A percentile compares a stretch with the other conserved stretches of the same genome.
Evolutionary conservation across 2,888 invertebrate genomes (phyloP).

Genomic region (Eristalinus aeneus): DNA sequence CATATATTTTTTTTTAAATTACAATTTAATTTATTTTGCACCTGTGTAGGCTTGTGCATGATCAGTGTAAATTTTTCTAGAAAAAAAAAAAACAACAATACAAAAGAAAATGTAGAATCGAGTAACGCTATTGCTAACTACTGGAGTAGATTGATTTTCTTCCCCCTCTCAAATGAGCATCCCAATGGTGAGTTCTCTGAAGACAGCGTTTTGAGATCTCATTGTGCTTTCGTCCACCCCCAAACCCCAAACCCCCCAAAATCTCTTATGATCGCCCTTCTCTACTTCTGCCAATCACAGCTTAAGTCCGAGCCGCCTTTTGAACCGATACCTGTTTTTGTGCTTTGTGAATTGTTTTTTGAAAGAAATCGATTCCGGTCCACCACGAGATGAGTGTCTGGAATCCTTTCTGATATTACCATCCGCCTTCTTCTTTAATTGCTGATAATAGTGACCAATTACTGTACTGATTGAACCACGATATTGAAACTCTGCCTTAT

Average conservation of each 20-base stretch:
- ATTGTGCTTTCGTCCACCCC: slow-evolving; percentile 10
- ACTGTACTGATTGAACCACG: slow-evolving; percentile 56
- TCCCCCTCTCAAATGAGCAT: not conserved
- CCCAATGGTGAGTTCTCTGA: slow-evolving; percentile 46
- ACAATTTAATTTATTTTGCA: slow-evolving; percentile 46
- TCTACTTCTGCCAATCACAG: slow-evolving; percentile 53
- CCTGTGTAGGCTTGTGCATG: slow-evolving; percentile 66
- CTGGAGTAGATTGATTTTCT: slow-evolving; percentile 39
- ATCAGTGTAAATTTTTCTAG: slow-evolving; percentile 55
- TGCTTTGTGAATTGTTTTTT: slow-evolving; percentile 66
- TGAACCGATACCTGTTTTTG: slow-evolving; percentile 46
- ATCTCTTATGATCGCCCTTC: slow-evolving; percentile 17
- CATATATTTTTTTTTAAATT: slow-evolving; percentile 1
- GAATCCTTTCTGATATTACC: slow-evolving; percentile 57
- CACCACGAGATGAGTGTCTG: slow-evolving; percentile 6
- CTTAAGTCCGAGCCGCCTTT: slow-evolving; percentile 47
- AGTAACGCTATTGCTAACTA: slow-evolving; percentile 53
- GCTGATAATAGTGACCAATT: slow-evolving; percentile 51
- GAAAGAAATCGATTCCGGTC: slow-evolving; percentile 50
- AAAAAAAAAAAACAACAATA: slow-evolving; percentile 34
- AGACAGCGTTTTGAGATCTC: slow-evolving; percentile 43
- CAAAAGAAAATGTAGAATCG: slow-evolving; percentile 25
- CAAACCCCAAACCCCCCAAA: slow-evolving; percentile 6
- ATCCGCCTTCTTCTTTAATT: slow-evolving; percentile 64
- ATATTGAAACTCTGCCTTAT: slow-evolving; percentile 53